Conservation (phyloP, 2,888 invertebrate species). For the Tanytarsus gracilentus region DNA sequence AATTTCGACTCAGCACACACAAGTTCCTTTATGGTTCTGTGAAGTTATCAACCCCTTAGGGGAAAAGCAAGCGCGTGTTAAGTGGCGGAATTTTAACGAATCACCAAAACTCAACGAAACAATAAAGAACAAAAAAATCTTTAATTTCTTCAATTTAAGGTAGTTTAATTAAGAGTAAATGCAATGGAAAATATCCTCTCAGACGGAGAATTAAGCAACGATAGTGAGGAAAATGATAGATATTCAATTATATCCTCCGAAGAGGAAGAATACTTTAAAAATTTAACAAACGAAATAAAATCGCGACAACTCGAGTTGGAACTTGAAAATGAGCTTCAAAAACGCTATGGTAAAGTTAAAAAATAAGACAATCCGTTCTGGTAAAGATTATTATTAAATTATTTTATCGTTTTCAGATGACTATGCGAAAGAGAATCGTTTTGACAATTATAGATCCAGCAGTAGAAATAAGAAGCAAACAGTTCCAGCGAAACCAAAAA, state of each 20-base stretch:
- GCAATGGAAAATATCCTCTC: slow-evolving; percentile 5
- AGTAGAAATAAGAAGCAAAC: not conserved
- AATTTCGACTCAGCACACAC: too few species aligned
- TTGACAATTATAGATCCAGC: not conserved
- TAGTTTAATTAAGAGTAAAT: not conserved
- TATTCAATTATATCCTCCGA: slow-evolving; percentile 16
- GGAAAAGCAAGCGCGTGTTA: too few species aligned
- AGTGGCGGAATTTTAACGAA: too few species aligned
- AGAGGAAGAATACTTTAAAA: slow-evolving; percentile 2
- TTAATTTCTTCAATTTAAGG: not conserved
- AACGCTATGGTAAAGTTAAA: not conserved
- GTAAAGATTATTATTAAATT: too few species aligned
- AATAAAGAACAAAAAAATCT: too few species aligned
- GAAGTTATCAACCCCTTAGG: too few species aligned
- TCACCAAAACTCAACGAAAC: too few species aligned
- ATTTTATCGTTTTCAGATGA: not conserved
- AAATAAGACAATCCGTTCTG: too few species aligned
- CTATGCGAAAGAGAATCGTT: slow-evolving; percentile 17
- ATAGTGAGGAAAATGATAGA: slow-evolving; percentile 3
- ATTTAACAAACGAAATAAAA: not conserved
- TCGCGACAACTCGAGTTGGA: slow-evolving; percentile 1
- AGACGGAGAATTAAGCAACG: too few species aligned
- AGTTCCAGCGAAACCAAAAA: not conserved
- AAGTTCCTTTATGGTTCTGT: too few species aligned
- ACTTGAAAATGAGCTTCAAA: not conserved